phyloP scores from a whole-genome alignment of 2,113 vertebrate species.

The Gnathochromis pfefferi region DNA sequence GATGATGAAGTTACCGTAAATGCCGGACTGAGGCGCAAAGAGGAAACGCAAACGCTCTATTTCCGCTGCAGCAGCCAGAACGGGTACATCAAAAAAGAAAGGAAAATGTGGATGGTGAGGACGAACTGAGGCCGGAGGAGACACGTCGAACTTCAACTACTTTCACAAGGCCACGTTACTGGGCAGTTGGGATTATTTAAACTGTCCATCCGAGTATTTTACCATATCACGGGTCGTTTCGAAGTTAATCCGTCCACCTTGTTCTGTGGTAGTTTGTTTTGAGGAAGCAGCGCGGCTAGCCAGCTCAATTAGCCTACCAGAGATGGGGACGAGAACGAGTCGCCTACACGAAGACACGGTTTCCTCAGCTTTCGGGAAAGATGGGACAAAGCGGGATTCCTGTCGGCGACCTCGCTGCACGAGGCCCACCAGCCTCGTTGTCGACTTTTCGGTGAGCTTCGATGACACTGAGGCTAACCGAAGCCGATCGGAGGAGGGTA shows the following conservation, averaged over 20 bases:
- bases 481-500: conserved; percentile 73
- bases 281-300: conserved; percentile 37
- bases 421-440: conserved; percentile 72
- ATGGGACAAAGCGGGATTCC: conserved; percentile 65
- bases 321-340: conserved; percentile 74
- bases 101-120: conserved; percentile 51
- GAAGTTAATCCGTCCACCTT: conserved; percentile 6
- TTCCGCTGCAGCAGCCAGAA: conserved; percentile 66
- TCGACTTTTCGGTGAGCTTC: conserved; percentile 73
- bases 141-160: background rate
- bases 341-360: conserved; percentile 71
- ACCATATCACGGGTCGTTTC: background rate
- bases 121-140: conserved; percentile 18
- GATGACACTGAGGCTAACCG: conserved; percentile 69
- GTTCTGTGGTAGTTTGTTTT: background rate
- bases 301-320: conserved; percentile 17
- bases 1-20: conserved; percentile 35
- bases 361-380: conserved; percentile 62
- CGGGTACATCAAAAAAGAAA: conserved; percentile 37
- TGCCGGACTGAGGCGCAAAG: background rate
- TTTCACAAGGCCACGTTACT: background rate
- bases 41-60: conserved; percentile 35
- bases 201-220: background rate
- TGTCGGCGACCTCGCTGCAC: conserved; percentile 62
- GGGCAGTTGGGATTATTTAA: background rate